Conservation (phyloP, 2,888 invertebrate species). For the Agrochola lychnidis region DNA sequence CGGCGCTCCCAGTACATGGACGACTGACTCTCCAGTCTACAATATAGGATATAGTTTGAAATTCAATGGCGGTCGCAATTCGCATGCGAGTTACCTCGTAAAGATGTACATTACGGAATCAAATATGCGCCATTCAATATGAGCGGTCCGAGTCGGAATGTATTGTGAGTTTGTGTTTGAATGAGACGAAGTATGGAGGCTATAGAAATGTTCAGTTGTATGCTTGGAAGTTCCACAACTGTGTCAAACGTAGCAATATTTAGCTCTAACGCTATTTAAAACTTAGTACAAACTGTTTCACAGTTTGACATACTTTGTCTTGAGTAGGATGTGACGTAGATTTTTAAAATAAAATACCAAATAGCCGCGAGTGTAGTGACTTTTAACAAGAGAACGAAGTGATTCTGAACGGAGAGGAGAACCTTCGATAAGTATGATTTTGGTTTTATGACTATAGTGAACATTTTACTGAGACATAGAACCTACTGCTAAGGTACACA, state of each 20-base stretch:
- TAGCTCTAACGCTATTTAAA: not conserved
- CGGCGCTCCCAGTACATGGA: conserved; percentile 7
- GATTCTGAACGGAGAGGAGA: not conserved
- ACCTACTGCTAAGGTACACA: not conserved
- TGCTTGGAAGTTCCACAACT: not conserved
- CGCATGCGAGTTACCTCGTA: conserved; percentile 63
- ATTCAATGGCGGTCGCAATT: conserved; percentile 60
- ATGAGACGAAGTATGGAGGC: conserved; percentile 11
- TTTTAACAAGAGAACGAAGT: not conserved
- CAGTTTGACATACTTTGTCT: not conserved
- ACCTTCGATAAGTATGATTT: not conserved
- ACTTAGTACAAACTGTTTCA: not conserved
- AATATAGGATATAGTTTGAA: conserved; percentile 57
- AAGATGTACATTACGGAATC: conserved; percentile 65
- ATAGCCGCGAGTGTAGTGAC: not conserved
- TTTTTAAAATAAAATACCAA: too few species aligned
- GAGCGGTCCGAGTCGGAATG: conserved; percentile 45
- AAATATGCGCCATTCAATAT: conserved; percentile 63
- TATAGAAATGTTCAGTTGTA: not conserved
- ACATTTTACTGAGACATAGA: not conserved
- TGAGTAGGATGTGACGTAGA: not conserved
- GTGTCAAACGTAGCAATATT: not conserved
- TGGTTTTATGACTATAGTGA: not conserved
- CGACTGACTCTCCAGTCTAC: conserved; percentile 28
- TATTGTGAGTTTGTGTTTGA: conserved; percentile 47